Evolutionary conservation across 2,888 invertebrate genomes (phyloP).

Genomic region (Osmoderma eremita): DNA sequence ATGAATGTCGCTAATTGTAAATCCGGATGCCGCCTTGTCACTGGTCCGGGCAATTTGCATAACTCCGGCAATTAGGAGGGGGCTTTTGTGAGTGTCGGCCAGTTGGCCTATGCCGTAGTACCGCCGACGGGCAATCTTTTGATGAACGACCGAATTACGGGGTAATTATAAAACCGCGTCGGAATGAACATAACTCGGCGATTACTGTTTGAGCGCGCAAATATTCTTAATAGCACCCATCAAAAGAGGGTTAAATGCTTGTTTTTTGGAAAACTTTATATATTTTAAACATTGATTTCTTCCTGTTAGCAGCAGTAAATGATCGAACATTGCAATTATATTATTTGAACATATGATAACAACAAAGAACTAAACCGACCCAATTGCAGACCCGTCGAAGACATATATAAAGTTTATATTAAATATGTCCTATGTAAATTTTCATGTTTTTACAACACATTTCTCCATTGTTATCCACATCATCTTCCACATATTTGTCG

Average conservation of each 20-base stretch:
- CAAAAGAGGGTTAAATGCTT: neutral
- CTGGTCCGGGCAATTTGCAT: conserved; percentile 47
- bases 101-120: conserved; percentile 14
- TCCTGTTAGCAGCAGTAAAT: no score
- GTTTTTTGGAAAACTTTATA: neutral
- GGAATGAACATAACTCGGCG: conserved; percentile 23
- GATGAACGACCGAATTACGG: conserved; percentile 25
- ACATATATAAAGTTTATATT: no score
- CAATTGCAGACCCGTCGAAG: no score
- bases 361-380: no score
- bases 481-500: no score
- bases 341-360: no score
- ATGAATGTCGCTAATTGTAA: conserved; percentile 49
- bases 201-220: conserved; percentile 4
- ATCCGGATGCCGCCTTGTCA: conserved; percentile 45
- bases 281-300: no score
- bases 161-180: conserved; percentile 26
- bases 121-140: conserved; percentile 11
- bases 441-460: no score
- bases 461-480: no score
- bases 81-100: conserved; percentile 32
- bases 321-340: no score
- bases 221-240: conserved; percentile 4
- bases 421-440: no score
- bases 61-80: conserved; percentile 43